These are phyloP conservation scores for Caenorhabditis imperialis DNA, from an alignment of 2,888 invertebrate species.

Conservation along the genomic window DNA sequence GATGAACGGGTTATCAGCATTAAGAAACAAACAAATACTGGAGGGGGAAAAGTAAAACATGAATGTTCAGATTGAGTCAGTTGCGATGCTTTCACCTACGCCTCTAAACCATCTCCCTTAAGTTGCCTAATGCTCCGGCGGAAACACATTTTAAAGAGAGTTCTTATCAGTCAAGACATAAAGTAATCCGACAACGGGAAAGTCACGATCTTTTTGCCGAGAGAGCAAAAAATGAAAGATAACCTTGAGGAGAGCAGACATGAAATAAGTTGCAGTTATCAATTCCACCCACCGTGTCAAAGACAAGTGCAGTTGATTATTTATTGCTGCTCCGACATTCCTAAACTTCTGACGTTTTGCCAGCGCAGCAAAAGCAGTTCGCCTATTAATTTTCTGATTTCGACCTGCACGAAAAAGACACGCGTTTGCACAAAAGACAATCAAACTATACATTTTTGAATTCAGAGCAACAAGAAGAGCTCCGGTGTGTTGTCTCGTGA, in stretches of 20 bases:
- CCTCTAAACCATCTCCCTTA: too few relatives aligned
- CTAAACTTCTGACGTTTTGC: background rate
- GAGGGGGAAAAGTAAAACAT: too few relatives aligned
- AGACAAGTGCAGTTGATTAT: slow-evolving; percentile 44
- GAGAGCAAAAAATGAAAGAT: slow-evolving; percentile 44
- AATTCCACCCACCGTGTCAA: slow-evolving; percentile 23
- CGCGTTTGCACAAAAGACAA: too few relatives aligned
- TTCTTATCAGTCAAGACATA: slow-evolving; percentile 33
- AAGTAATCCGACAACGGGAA: slow-evolving; percentile 9
- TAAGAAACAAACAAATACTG: too few relatives aligned
- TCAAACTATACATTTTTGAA: too few relatives aligned
- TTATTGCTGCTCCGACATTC: slow-evolving; percentile 18
- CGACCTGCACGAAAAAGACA: background rate
- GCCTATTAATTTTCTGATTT: slow-evolving; percentile 2
- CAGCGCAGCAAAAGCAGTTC: background rate
- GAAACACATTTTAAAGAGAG: slow-evolving; percentile 34
- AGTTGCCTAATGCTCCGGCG: slow-evolving; percentile 3
- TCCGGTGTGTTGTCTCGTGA: too few relatives aligned
- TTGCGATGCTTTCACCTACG: too few relatives aligned
- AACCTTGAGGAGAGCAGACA: slow-evolving; percentile 35
- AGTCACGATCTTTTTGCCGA: slow-evolving; percentile 16
- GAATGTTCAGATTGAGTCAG: too few relatives aligned
- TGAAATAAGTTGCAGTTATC: slow-evolving; percentile 28
- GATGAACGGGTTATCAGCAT: too few relatives aligned
- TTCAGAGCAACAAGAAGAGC: too few relatives aligned